phyloP scores from a whole-genome alignment of 23 tunicate species.

The Ascidia mentula region DNA sequence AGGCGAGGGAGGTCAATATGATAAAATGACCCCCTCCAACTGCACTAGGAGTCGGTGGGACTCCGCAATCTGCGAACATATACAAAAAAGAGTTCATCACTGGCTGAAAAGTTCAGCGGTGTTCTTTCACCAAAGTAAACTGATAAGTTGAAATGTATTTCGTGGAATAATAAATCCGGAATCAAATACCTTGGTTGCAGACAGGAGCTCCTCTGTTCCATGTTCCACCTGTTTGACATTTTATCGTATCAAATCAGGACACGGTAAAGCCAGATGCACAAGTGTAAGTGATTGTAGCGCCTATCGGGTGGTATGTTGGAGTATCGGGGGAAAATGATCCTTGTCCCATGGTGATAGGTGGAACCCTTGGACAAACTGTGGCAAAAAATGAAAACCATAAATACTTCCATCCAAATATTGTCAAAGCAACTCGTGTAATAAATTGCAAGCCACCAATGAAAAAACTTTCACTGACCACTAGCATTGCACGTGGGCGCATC shows the following conservation, averaged over 20 bases:
- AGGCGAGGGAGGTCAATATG: background rate
- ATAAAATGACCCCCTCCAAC: background rate
- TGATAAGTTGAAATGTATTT: too few species aligned
- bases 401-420: too few species aligned
- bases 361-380: background rate
- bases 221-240: background rate
- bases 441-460: too few species aligned
- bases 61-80: background rate
- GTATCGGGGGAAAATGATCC: background rate
- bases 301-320: background rate
- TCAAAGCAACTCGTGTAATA: too few species aligned
- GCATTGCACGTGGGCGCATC: background rate
- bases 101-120: too few species aligned
- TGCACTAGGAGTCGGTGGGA: background rate
- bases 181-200: background rate
- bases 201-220: background rate
- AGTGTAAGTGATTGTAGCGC: background rate
- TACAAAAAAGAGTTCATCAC: background rate
- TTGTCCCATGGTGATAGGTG: background rate
- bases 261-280: background rate
- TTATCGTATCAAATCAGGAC: background rate
- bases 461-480: too few species aligned
- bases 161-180: too few species aligned
- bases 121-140: too few species aligned
- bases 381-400: too few species aligned